Percentiles rank a stretch among this genome's conserved stretches.
Evolutionary conservation across 1,140 invertebrate genomes (phyloP).

Genomic region (Laodelphax striatellus): DNA sequence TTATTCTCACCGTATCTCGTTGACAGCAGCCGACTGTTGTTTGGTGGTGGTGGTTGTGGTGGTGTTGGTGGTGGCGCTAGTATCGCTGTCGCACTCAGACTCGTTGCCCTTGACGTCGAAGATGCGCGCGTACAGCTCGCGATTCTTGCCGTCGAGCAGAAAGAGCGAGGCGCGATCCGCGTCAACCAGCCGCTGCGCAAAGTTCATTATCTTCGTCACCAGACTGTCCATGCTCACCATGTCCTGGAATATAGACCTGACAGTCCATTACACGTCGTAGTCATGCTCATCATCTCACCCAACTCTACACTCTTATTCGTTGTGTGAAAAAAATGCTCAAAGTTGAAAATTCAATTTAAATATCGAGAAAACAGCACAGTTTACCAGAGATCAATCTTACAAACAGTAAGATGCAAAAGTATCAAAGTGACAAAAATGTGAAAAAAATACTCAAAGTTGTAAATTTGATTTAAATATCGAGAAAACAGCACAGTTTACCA

Average conservation of each 20-base stretch:
- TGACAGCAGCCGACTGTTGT: not conserved
- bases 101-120: constrained; percentile 54
- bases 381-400: too few relatives aligned
- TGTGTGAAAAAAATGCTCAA: too few relatives aligned
- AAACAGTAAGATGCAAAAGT: too few relatives aligned
- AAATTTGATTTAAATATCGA: too few relatives aligned
- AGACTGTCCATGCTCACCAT: constrained; percentile 73
- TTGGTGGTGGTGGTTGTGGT: too few relatives aligned
- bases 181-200: constrained; percentile 64
- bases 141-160: constrained; percentile 53
- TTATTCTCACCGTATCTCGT: constrained; percentile 21
- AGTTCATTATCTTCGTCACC: constrained; percentile 74
- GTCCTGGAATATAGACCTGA: constrained; percentile 61
- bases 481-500: too few relatives aligned
- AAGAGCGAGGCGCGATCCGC: constrained; percentile 72
- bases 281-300: too few relatives aligned
- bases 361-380: too few relatives aligned
- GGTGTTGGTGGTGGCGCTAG: not conserved
- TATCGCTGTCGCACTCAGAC: constrained; percentile 25
- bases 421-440: too few relatives aligned
- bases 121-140: constrained; percentile 68
- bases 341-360: too few relatives aligned
- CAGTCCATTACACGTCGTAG: not conserved
- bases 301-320: too few relatives aligned
- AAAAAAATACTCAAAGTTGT: too few relatives aligned